Evolutionary conservation across 1,140 invertebrate species (phyloP).

Genomic region (Drosophila leontia): DNA sequence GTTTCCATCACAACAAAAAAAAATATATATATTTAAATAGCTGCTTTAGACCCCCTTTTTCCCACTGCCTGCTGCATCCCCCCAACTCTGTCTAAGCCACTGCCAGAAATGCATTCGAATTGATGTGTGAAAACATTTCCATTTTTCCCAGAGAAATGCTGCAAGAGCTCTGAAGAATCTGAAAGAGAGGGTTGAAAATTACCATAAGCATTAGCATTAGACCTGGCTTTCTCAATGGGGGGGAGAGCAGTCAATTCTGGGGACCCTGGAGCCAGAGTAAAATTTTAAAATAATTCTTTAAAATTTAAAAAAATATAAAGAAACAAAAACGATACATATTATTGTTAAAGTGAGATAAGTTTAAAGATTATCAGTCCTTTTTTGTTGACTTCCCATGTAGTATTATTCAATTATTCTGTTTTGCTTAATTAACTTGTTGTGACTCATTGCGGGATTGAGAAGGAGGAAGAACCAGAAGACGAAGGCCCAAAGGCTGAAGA

Average conservation of each 20-base stretch:
- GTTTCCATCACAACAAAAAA: conserved; percentile 58
- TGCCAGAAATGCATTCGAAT: conserved; percentile 66
- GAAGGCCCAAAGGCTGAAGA: conserved; percentile 5
- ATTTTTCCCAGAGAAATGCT: conserved; percentile 56
- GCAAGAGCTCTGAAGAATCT: conserved; percentile 15
- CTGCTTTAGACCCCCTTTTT: conserved; percentile 9
- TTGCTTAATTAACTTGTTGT: conserved; percentile 20
- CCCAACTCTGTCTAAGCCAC: conserved; percentile 8
- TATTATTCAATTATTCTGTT: conserved; percentile 2
- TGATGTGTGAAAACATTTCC: conserved; percentile 78
- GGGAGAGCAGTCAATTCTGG: too few relatives aligned
- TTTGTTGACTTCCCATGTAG: neutral
- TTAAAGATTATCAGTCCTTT: neutral
- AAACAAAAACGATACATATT: neutral
- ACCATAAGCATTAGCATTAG: conserved; percentile 55
- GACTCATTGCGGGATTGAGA: conserved; percentile 11
- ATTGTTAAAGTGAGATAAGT: neutral
- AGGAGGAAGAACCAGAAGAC: neutral
- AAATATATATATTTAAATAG: conserved; percentile 52
- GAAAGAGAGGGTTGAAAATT: conserved; percentile 49
- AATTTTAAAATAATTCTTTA: neutral
- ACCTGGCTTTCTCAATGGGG: conserved; percentile 18
- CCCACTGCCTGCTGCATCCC: conserved; percentile 6
- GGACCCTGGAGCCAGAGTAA: neutral
- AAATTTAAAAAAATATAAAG: neutral